Base-by-base conservation (phyloP, 2,113 vertebrate genomes). In the Zapornia atra region DNA sequence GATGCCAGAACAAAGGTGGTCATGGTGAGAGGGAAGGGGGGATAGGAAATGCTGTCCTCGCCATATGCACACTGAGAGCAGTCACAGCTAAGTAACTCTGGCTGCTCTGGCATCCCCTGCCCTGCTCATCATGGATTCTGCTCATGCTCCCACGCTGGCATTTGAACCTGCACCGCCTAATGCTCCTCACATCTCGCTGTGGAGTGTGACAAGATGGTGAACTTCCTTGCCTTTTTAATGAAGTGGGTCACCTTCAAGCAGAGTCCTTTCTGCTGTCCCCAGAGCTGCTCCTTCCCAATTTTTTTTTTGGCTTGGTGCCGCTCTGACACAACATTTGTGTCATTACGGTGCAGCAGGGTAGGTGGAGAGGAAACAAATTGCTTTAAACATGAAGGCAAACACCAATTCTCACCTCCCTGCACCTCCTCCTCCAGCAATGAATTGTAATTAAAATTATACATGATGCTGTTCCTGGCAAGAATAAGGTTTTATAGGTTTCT, bases 141-240 rank as follows among this genome's bases (percentile, higher is more conserved):
- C 42, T 57, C 0, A 0, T 19, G 4, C 48, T 88, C 33, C 33
- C 33, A 10, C 3, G 0, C 1, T 1, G 4, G 44, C n/a, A 13
- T 28, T 84, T 0, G 3, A 76, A 54, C 31, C 63, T 79, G 70
- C 0, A 0, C 46, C 5, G 3, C 65, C 29, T 65, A 20, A 51
- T 86, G 51, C 60, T 73, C 82, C 73, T 73, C 46, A 3, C 15
- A 2, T 44, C 73, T 78, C 1, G 2, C 50, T 57, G n/a, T n/a
- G 76, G 53, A 68, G 40, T 0, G 0, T 54, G 56, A 70, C 76
- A 46, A 81, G 80, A 28, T 1, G 1, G 9, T n/a, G 15, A 90
- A 25, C 12, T 60, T 51, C 53, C 48, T 73, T 11, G 10, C 40
- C 5, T 5, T 51, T 73, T 48, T 77, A 46, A 70, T 7, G 4